A percentile compares a stretch with the other conserved stretches of the same genome.
These are phyloP conservation scores for Leptinotarsa juncta DNA, from an alignment of 2,888 invertebrate species.

Conservation along the genomic window DNA sequence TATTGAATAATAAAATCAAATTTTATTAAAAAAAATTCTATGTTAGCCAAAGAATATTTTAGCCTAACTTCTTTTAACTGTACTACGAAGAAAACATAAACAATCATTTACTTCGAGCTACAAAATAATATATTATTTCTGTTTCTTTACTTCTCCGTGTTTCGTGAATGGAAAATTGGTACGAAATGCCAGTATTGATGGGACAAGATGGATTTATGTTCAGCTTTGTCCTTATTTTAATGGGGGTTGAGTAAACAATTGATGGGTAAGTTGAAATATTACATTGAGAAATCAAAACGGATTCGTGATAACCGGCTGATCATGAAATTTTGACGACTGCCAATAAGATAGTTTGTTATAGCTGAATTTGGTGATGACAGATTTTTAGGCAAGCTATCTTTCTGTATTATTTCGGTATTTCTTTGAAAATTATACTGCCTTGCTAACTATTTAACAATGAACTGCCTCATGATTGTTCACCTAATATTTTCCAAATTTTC, in stretches of 20 bases:
- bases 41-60: too few relatives aligned
- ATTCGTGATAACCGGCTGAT: not conserved
- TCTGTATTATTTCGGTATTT: too few relatives aligned
- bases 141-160: not conserved
- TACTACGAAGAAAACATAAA: conserved; percentile 6
- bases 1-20: too few relatives aligned
- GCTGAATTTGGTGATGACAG: too few relatives aligned
- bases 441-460: too few relatives aligned
- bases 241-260: conserved; percentile 26
- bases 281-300: conserved; percentile 24
- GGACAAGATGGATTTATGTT: conserved; percentile 13
- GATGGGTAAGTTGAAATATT: conserved; percentile 32
- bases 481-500: too few relatives aligned
- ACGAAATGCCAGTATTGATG: conserved; percentile 13
- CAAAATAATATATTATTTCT: conserved; percentile 13
- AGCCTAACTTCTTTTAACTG: not conserved
- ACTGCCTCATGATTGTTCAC: too few relatives aligned
- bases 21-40: too few relatives aligned
- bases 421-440: too few relatives aligned
- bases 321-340: not conserved
- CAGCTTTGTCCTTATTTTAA: conserved; percentile 19
- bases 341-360: not conserved
- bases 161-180: conserved; percentile 10
- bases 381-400: too few relatives aligned
- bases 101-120: not conserved